These are phyloP conservation scores for Pelusios castaneus DNA, from an alignment of 2,113 vertebrate genomes.

Conservation along the genomic window DNA sequence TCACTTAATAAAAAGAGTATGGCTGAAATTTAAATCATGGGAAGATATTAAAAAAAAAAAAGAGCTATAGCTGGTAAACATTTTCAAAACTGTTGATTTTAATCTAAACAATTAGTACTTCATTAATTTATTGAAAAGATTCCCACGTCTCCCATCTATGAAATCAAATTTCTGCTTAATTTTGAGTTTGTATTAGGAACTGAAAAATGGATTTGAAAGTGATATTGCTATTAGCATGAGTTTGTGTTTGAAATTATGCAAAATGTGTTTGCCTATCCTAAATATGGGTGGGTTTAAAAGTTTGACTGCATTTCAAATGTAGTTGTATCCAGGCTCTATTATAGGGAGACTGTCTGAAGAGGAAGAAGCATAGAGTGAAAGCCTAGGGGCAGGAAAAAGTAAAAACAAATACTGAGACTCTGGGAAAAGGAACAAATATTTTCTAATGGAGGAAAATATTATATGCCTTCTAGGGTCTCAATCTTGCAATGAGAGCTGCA, in stretches of 20 bases:
- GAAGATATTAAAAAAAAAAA: neutral
- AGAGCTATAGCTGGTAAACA: neutral
- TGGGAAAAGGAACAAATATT: neutral
- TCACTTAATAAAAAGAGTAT: neutral
- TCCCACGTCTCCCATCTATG: neutral
- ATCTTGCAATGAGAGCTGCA: neutral
- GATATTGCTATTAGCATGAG: neutral
- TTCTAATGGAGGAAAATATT: neutral
- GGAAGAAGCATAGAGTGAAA: neutral
- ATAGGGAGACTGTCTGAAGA: neutral
- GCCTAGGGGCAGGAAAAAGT: neutral
- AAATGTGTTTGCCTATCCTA: neutral
- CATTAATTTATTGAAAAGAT: neutral
- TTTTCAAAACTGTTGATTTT: neutral
- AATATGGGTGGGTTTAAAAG: neutral
- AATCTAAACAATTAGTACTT: neutral
- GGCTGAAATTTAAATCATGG: neutral
- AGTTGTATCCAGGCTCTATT: neutral
- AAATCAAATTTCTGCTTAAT: constrained; percentile 2
- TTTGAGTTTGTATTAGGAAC: neutral
- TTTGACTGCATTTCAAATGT: neutral
- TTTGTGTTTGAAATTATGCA: neutral
- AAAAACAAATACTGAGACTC: neutral
- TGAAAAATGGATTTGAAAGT: neutral
- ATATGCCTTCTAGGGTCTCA: neutral